Evolutionary conservation across 2,797 vertebrate species (phyloP).

Genomic region (Cheirogaleus major): DNA sequence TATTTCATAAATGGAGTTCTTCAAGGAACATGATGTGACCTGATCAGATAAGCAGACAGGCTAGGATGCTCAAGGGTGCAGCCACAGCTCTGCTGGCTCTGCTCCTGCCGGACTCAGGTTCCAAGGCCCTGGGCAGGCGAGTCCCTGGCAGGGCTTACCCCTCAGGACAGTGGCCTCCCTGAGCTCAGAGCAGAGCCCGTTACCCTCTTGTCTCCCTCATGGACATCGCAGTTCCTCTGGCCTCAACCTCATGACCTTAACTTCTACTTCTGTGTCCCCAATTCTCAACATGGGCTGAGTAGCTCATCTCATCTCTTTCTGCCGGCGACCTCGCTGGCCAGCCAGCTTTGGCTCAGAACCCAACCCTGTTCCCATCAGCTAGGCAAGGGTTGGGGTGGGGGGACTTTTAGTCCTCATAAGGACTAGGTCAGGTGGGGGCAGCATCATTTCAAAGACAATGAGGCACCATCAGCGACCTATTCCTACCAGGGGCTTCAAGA

Average conservation of each 20-base stretch:
- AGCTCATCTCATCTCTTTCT: neutral
- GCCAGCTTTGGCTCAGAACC: neutral
- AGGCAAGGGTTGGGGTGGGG: too few species aligned
- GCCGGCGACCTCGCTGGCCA: neutral
- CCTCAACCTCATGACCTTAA: neutral
- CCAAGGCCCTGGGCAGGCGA: neutral
- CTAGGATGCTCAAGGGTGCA: neutral
- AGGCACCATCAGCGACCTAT: neutral
- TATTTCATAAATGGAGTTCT: neutral
- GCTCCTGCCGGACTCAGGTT: neutral
- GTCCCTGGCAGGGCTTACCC: neutral
- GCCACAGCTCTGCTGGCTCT: neutral
- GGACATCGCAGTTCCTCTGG: neutral
- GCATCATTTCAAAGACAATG: neutral
- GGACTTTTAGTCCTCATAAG: neutral
- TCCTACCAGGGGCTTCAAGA: neutral
- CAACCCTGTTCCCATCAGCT: neutral
- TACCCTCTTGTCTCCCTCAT: neutral
- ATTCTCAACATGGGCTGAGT: neutral
- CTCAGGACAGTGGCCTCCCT: fast-evolving
- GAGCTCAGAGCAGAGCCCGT: neutral
- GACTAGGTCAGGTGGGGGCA: neutral
- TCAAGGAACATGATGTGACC: neutral
- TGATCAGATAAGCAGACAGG: neutral
- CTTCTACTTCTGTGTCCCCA: neutral